Base-by-base conservation (phyloP, 2,888 invertebrate species). In the Scaeva pyrastri region DNA sequence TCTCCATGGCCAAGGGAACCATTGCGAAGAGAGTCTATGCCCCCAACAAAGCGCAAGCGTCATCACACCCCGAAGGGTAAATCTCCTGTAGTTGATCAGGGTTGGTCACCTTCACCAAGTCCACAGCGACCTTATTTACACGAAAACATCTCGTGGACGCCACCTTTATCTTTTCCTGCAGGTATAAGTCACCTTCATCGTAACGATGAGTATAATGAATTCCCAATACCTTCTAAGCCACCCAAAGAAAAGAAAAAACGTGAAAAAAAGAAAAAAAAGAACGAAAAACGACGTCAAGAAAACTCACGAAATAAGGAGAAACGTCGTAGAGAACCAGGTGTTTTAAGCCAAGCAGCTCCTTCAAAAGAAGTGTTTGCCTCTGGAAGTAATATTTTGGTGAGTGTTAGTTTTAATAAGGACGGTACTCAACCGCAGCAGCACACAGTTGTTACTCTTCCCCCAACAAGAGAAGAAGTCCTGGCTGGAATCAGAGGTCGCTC, bases 341-440 rank as follows among this genome's bases (percentile, higher is more conserved):
- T 68, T 68, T 11, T 52, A 10, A 90, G 89, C 73, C 84, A 90
- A 89, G 90, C 92, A 56, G 94, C 94, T 70, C 96, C 97, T 0
- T 96, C 96, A 2, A 98, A 98, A 91, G 97, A 97, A 93, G 97
- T 98, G 3, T 98, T 97, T 91, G 97, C 98, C 0, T 97, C 97
- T 12, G 98, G 98, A 3, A 97, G 98, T 92, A 98, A 97, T 91
- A 98, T 98, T 90, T 94, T 98, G 88, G 97, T 98, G 12, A 97
- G 97, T 93, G 97, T 98, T 19, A 97, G 97, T 92, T 98, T 98
- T 92, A 96, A 96, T 91, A 96, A 97, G 89, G 94, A 94, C 88
- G 75, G 88, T 4, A 88, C 82, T 19, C 93, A 50, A 88, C 91
- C 83, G 87, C 92, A 80, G 90, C 94, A 92, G 58, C 91, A 91